A percentile compares a stretch with the other conserved stretches of the same genome.
Conservation (phyloP, 2,888 invertebrate species). For the Macrosiphum euphorbiae region DNA sequence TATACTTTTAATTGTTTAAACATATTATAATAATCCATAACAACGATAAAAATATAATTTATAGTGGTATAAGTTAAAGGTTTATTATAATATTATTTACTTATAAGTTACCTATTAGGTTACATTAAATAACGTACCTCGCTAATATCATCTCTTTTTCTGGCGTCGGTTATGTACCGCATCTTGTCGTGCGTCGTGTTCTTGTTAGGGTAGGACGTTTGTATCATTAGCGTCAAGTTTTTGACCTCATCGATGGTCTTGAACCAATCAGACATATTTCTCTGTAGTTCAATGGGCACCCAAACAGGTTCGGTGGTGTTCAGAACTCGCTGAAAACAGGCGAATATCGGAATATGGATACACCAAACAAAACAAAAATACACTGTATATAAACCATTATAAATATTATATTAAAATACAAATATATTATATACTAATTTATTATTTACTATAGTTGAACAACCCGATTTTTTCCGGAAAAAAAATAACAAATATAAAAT, state of each 20-base stretch:
- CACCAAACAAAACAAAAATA: neutral
- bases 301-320: slow-evolving; percentile 36
- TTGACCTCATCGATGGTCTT: neutral
- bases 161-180: slow-evolving; percentile 51
- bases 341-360: neutral
- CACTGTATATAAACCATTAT: neutral
- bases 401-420: neutral
- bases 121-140: slow-evolving; percentile 20
- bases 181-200: slow-evolving; percentile 15
- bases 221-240: slow-evolving; percentile 44
- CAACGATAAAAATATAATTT: neutral
- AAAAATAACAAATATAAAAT: neutral
- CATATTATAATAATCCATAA: neutral
- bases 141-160: slow-evolving; percentile 38
- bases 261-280: slow-evolving; percentile 32
- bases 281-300: slow-evolving; percentile 44
- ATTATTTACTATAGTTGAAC: neutral
- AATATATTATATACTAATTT: neutral
- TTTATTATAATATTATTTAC: neutral
- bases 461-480: neutral
- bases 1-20: neutral
- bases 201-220: neutral
- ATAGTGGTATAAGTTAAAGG: neutral
- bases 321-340: neutral
- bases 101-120: neutral